phyloP scores from a whole-genome alignment of 2,888 invertebrate genomes.

The Stenurella melanura region DNA sequence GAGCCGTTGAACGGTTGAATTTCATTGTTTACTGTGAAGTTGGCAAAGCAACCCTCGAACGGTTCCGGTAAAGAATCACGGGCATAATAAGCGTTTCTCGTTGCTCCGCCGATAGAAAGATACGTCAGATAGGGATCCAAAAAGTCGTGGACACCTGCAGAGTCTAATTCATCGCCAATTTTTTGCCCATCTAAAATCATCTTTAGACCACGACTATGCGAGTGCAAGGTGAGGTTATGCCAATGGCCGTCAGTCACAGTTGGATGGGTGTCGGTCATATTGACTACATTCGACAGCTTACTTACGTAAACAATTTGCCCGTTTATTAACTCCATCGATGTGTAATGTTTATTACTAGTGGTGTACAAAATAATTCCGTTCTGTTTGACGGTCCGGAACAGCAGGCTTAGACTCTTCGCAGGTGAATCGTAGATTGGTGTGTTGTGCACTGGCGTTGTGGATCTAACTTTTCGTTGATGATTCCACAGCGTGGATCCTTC shows the following conservation, averaged over 20 bases:
- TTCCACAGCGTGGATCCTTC: slow-evolving; percentile 83
- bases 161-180: slow-evolving; percentile 90
- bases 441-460: slow-evolving; percentile 49
- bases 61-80: slow-evolving; percentile 76
- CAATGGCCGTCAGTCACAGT: slow-evolving; percentile 87
- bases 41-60: slow-evolving; percentile 93
- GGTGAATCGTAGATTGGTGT: slow-evolving; percentile 68
- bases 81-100: slow-evolving; percentile 77
- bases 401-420: slow-evolving; percentile 84
- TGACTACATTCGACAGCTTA: slow-evolving; percentile 84
- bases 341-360: slow-evolving; percentile 90
- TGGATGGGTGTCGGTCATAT: slow-evolving; percentile 84
- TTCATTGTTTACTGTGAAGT: slow-evolving; percentile 92
- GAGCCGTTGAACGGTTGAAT: slow-evolving; percentile 92
- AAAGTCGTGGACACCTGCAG: slow-evolving; percentile 92
- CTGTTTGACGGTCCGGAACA: slow-evolving; percentile 86
- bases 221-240: slow-evolving; percentile 89
- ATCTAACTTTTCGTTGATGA: slow-evolving; percentile 63
- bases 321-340: slow-evolving; percentile 84
- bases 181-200: slow-evolving; percentile 81
- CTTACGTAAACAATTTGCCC: slow-evolving; percentile 89
- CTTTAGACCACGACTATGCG: slow-evolving; percentile 82
- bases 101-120: slow-evolving; percentile 87
- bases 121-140: slow-evolving; percentile 91
- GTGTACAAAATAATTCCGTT: slow-evolving; percentile 91